Percentiles rank a stretch among this genome's conserved stretches.
Conservation (phyloP, 2,888 invertebrate species). For the Furcula furcula region DNA sequence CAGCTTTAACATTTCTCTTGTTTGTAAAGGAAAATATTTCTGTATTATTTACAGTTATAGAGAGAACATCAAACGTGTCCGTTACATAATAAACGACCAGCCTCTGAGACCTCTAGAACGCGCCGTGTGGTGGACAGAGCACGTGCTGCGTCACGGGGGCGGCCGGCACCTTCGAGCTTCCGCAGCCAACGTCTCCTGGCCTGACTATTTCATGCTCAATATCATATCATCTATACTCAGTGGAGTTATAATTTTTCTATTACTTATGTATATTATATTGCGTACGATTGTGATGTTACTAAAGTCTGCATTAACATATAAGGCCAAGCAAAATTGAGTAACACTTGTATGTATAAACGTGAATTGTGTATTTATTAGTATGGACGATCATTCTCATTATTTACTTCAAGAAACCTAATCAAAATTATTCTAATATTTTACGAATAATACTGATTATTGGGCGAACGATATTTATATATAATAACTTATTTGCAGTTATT, state of each 20-base stretch:
- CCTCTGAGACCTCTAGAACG: constrained; percentile 34
- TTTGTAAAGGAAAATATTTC: too few relatives aligned
- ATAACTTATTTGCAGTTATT: not conserved
- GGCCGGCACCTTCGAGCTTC: constrained; percentile 49
- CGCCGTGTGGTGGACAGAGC: constrained; percentile 62
- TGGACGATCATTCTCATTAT: too few relatives aligned
- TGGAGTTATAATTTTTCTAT: not conserved
- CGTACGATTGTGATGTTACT: not conserved
- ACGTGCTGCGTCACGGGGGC: constrained; percentile 52
- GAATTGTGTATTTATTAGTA: too few relatives aligned
- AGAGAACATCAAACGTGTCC: constrained; percentile 11
- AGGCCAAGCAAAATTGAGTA: constrained; percentile 5
- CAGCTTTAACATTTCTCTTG: too few relatives aligned
- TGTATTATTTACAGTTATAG: constrained; percentile 11
- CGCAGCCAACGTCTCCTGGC: constrained; percentile 10
- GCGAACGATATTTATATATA: too few relatives aligned
- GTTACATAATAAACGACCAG: constrained; percentile 19
- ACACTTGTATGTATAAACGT: not conserved
- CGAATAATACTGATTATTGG: too few relatives aligned
- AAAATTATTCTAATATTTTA: too few relatives aligned
- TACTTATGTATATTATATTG: not conserved
- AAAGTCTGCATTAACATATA: not conserved
- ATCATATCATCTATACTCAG: not conserved
- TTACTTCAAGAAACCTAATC: too few relatives aligned
- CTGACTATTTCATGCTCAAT: constrained; percentile 5